These are phyloP conservation scores for Daphoenositta chrysoptera DNA, from an alignment of 2,113 vertebrate species.

Conservation along the genomic window DNA sequence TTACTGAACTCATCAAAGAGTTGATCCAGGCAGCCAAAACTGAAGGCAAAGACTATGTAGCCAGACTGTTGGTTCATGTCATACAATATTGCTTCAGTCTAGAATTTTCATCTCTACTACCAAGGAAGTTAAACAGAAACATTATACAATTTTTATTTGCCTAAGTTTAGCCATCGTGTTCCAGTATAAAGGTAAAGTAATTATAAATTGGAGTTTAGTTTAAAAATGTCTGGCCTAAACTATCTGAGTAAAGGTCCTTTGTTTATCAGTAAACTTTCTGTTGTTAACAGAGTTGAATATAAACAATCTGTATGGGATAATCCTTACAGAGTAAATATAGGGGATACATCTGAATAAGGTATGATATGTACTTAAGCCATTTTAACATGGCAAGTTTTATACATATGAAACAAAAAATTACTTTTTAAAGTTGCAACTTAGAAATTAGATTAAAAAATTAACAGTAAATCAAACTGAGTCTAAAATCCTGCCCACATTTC, in stretches of 20 bases:
- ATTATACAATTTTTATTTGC: conserved; percentile 50
- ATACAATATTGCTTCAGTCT: conserved; percentile 66
- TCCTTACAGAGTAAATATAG: background rate
- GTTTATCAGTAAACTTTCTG: background rate
- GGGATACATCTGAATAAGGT: background rate
- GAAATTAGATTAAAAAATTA: background rate
- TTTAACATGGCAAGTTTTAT: background rate
- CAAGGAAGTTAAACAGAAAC: conserved; percentile 74
- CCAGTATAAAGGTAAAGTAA: conserved; percentile 6
- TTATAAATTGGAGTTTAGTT: background rate
- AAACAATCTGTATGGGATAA: background rate
- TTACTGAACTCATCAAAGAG: conserved; percentile 44
- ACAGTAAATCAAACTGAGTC: background rate
- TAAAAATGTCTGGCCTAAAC: background rate
- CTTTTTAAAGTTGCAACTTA: background rate
- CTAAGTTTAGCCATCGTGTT: conserved; percentile 40
- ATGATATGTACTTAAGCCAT: background rate
- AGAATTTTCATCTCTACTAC: conserved; percentile 64
- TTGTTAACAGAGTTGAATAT: background rate
- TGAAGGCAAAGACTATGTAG: conserved; percentile 51
- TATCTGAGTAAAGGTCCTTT: background rate
- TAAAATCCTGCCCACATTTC: background rate
- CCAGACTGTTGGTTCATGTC: conserved; percentile 61
- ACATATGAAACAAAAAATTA: background rate
- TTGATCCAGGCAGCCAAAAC: conserved; percentile 58